Base-by-base conservation (phyloP, 2,888 invertebrate genomes). In the Machimus rusticus region DNA sequence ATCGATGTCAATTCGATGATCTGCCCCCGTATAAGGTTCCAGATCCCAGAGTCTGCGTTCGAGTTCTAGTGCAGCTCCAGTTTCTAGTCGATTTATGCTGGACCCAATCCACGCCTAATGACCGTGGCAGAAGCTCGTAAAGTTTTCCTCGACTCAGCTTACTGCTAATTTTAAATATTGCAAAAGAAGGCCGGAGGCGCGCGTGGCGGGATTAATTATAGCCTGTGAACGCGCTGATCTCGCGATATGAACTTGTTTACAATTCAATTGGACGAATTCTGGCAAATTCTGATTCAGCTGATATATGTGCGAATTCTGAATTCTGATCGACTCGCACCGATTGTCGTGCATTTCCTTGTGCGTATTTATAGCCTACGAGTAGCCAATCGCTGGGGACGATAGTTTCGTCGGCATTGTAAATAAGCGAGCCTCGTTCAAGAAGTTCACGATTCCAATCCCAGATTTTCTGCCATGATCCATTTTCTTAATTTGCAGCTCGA, bases 151-250 rank as follows among this genome's bases (percentile, higher is more conserved):
- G 66, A 66, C 28, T 66, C 23, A 12, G 43, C 43, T 77, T 78
- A 23, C 39, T 78, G 34, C 78, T 78, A 78, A 78, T 39, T 78
- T 78, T 78, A 78, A 78, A 78, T 78, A 43, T 78, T 78, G 23
- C 78, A 78, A 78, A 78, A 34, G 77, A 77, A 39, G 78, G 28
- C 78, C 43, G 9, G 12, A n/a, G 39, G 23, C 43, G 78, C 78
- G 78, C 78, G 78, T 78, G 78, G 78, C 78, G 37, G 43, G 76
- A 76, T 76, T 66, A 66, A 66, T 66, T 66, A 66, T 66, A 66
- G 28, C 66, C 12, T 2, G 66, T 3, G 19, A 14, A 66, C 3
- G 12, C 66, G 66, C 66, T 28, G 23, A 23, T 28, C 12, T 19
- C 28, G 66, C 66, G 51, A 51, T 51, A 51, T 66, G 28, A 19